Conservation (phyloP, 2,797 vertebrate genomes). For the Enteromius paludinosus region DNA sequence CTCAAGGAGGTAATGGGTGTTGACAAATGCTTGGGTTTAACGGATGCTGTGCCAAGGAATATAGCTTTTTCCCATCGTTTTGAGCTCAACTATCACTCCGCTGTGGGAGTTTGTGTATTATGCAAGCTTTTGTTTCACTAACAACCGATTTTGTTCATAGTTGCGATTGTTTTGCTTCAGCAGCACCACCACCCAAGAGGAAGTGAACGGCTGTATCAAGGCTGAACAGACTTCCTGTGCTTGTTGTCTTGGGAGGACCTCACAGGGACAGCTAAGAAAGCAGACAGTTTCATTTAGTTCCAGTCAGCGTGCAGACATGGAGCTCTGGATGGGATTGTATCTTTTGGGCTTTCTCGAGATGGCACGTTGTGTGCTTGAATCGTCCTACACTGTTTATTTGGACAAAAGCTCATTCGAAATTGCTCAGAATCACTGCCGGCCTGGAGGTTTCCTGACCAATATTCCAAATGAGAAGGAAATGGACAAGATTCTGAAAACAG, state of each 20-base stretch:
- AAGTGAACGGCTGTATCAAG: slow-evolving; percentile 64
- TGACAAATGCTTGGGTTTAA: background rate
- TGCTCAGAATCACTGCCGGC: slow-evolving; percentile 58
- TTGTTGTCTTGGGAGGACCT: slow-evolving; percentile 67
- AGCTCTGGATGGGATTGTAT: slow-evolving; percentile 54
- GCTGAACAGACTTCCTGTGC: slow-evolving; percentile 65
- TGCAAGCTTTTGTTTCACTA: slow-evolving; percentile 43
- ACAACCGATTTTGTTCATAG: slow-evolving; percentile 50
- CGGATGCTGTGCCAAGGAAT: background rate
- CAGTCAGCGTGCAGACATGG: slow-evolving; percentile 56
- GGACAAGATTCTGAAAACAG: slow-evolving; percentile 59
- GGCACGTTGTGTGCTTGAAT: background rate
- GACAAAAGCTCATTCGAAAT: slow-evolving; percentile 41
- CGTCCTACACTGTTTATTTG: slow-evolving; percentile 51
- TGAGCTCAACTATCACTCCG: slow-evolving; percentile 32
- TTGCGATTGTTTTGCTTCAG: slow-evolving; percentile 59
- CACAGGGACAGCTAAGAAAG: slow-evolving; percentile 60
- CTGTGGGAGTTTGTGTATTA: slow-evolving; percentile 44
- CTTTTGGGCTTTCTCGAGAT: slow-evolving; percentile 60
- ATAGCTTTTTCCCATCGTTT: slow-evolving; percentile 17
- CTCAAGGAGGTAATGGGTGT: slow-evolving; percentile 14
- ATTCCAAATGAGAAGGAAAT: slow-evolving; percentile 68
- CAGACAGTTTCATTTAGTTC: slow-evolving; percentile 41
- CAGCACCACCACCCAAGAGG: slow-evolving; percentile 57
- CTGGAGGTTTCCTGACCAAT: slow-evolving; percentile 72